A percentile compares a stretch with the other conserved stretches of the same genome.
phyloP scores from a whole-genome alignment of 2,113 vertebrate species.

The Oceanodroma tethys region DNA sequence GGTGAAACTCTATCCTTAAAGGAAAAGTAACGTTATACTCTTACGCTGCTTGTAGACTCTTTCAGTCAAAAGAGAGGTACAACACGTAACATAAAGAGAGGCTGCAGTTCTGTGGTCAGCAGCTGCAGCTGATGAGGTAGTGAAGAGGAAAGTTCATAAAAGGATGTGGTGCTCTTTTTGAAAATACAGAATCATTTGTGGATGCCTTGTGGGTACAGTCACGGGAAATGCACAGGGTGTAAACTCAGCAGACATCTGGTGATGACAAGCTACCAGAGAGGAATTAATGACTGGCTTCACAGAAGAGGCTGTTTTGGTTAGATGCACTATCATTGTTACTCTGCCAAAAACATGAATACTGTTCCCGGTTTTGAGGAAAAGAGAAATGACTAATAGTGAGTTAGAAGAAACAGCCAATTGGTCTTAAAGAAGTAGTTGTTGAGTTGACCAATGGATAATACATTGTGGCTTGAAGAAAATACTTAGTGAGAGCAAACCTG shows the following conservation, averaged over 20 bases:
- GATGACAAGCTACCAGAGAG: not conserved
- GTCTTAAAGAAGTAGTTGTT: not conserved
- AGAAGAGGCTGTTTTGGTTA: constrained; percentile 19
- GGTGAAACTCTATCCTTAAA: not conserved
- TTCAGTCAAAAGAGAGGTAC: not conserved
- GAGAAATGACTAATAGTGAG: not conserved
- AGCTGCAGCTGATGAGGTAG: constrained; percentile 14
- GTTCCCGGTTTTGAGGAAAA: not conserved
- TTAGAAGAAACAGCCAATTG: not conserved
- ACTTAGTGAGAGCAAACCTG: not conserved
- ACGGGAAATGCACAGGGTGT: not conserved
- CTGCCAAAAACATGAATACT: not conserved
- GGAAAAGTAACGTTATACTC: not conserved
- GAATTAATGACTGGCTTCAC: constrained; percentile 16
- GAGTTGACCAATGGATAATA: not conserved
- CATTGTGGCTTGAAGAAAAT: not conserved
- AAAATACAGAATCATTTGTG: constrained; percentile 23
- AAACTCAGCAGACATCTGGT: constrained; percentile 38
- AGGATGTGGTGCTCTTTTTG: not conserved
- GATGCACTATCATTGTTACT: not conserved
- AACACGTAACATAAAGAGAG: not conserved
- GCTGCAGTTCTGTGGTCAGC: not conserved
- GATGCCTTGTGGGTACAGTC: not conserved
- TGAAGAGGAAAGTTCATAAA: not conserved
- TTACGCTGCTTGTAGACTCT: not conserved